These are phyloP conservation scores for Hemiscyllium ocellatum DNA, from an alignment of 2,113 vertebrate species.

Conservation along the genomic window DNA sequence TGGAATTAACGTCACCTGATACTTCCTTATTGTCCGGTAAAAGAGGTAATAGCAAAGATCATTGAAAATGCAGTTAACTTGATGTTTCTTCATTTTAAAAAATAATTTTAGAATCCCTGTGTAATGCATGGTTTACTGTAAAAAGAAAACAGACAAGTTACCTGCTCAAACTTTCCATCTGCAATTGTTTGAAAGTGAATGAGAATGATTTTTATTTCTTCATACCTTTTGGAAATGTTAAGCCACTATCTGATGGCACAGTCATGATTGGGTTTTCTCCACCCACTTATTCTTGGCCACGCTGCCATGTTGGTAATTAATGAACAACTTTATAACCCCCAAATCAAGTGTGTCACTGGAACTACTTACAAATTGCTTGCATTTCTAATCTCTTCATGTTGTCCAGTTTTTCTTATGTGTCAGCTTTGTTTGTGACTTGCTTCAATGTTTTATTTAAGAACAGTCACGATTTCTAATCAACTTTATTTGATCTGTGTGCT, in stretches of 20 bases:
- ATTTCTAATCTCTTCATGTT: not conserved
- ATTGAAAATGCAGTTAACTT: not conserved
- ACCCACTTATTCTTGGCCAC: not conserved
- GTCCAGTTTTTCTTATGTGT: not conserved
- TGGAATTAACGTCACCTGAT: slow-evolving; percentile 78
- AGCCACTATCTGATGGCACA: not conserved
- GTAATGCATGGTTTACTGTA: not conserved
- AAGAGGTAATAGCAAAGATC: slow-evolving; percentile 47
- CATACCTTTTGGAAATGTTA: not conserved
- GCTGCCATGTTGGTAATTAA: not conserved
- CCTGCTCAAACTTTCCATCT: not conserved
- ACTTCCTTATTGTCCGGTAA: slow-evolving; percentile 55
- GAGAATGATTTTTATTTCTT: not conserved
- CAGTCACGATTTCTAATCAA: slow-evolving; percentile 10
- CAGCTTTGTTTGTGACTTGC: not conserved
- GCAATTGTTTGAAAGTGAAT: not conserved
- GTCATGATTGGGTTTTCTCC: not conserved
- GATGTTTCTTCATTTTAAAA: not conserved
- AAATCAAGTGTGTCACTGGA: not conserved
- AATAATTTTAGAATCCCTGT: not conserved
- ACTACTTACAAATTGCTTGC: not conserved
- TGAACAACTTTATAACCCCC: not conserved
- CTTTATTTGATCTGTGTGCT: slow-evolving; percentile 3
- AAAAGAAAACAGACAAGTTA: not conserved
- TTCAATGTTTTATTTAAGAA: not conserved